These are phyloP conservation scores for Sternarchorhynchus goeldii DNA, from an alignment of 2,797 vertebrate species.

Conservation along the genomic window DNA sequence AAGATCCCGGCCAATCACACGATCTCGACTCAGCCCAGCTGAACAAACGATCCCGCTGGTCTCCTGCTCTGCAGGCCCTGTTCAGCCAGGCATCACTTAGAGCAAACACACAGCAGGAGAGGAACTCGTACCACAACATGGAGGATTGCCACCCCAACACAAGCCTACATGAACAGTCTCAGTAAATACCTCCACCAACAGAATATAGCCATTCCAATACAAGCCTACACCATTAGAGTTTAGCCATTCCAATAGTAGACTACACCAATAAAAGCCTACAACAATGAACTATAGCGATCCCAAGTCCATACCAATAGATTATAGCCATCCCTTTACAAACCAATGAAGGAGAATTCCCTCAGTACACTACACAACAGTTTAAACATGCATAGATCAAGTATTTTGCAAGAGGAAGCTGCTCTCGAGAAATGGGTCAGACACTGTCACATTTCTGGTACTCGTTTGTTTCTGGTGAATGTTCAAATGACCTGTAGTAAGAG, in stretches of 20 bases:
- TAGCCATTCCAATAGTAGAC: too few species aligned
- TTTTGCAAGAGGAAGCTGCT: too few species aligned
- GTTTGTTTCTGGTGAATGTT: constrained; percentile 43
- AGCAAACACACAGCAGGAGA: constrained; percentile 21
- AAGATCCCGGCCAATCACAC: constrained; percentile 38
- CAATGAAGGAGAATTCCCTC: too few species aligned
- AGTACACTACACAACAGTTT: too few species aligned
- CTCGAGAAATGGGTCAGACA: not conserved
- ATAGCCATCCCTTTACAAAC: too few species aligned
- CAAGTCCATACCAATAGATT: too few species aligned
- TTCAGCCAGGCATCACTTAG: constrained; percentile 26
- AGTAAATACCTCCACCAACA: not conserved
- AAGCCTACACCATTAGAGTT: not conserved
- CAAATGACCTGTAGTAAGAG: constrained; percentile 2
- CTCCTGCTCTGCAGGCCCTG: constrained; percentile 31
- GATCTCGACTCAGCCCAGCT: constrained; percentile 55
- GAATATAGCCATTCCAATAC: not conserved
- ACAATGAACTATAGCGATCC: too few species aligned
- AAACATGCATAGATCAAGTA: too few species aligned
- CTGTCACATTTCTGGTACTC: not conserved
- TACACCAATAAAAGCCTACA: too few species aligned
- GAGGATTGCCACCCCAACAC: constrained; percentile 19
- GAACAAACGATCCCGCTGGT: constrained; percentile 62
- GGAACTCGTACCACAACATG: constrained; percentile 31
- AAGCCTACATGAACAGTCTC: not conserved